These are phyloP conservation scores for Drosophila prostipennis DNA, from an alignment of 2,888 invertebrate species.

Conservation along the genomic window DNA sequence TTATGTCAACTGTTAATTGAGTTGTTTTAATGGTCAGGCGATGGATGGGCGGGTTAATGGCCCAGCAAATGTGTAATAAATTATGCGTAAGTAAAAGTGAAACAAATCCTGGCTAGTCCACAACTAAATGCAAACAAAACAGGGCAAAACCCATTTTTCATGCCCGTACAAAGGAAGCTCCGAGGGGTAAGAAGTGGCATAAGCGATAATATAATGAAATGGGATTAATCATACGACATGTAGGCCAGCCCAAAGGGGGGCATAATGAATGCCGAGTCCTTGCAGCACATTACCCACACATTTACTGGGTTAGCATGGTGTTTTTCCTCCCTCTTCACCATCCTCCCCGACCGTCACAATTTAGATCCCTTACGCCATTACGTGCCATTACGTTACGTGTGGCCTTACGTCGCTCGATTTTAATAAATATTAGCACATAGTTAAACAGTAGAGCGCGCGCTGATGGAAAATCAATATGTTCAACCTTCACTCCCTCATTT, in stretches of 20 bases:
- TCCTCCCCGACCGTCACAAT: slow-evolving; percentile 28
- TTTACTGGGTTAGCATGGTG: slow-evolving; percentile 59
- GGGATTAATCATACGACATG: slow-evolving; percentile 78
- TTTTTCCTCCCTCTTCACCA: slow-evolving; percentile 7
- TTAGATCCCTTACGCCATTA: slow-evolving; percentile 50
- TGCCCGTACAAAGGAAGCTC: slow-evolving; percentile 46
- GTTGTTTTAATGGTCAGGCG: slow-evolving; percentile 66
- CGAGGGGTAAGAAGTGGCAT: slow-evolving; percentile 44
- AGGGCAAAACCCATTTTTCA: slow-evolving; percentile 70
- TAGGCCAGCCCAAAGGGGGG: slow-evolving; percentile 38
- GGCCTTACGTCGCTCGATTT: slow-evolving; percentile 56
- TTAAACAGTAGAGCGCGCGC: slow-evolving; percentile 73
- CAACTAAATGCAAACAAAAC: slow-evolving; percentile 57
- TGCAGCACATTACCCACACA: slow-evolving; percentile 52
- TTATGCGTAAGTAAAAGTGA: slow-evolving; percentile 50
- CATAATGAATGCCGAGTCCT: slow-evolving; percentile 62
- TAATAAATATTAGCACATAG: slow-evolving; percentile 79
- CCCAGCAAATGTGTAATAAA: slow-evolving; percentile 45
- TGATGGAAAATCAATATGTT: slow-evolving; percentile 78
- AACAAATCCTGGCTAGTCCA: slow-evolving; percentile 20
- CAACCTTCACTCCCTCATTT: slow-evolving; percentile 1
- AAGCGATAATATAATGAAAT: slow-evolving; percentile 71
- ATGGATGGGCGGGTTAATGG: slow-evolving; percentile 29
- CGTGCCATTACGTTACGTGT: slow-evolving; percentile 58
- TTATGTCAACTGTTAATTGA: slow-evolving; percentile 79